A percentile compares a stretch with the other conserved stretches of the same genome.
These are phyloP conservation scores for Dioctria linearis DNA, from an alignment of 2,888 invertebrate genomes.

Conservation along the genomic window DNA sequence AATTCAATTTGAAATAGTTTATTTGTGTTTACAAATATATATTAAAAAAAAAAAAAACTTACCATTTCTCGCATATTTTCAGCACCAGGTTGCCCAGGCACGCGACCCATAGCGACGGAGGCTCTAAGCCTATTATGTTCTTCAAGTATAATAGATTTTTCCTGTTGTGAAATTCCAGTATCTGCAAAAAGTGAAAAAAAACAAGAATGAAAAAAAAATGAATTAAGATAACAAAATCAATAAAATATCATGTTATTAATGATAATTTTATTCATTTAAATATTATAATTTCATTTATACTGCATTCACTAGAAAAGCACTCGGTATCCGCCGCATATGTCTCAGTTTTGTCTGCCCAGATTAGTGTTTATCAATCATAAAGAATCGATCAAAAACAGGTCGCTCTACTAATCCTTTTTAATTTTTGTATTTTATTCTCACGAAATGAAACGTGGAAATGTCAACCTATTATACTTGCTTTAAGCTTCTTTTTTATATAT, in stretches of 20 bases:
- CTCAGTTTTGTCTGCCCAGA: background rate
- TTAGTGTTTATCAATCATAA: background rate
- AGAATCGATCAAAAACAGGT: background rate
- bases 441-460: too few species aligned
- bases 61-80: constrained; percentile 92
- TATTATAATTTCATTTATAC: too few species aligned
- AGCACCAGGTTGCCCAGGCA: constrained; percentile 83
- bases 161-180: constrained; percentile 78
- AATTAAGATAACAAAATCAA: background rate
- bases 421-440: background rate
- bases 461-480: too few species aligned
- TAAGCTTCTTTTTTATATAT: too few species aligned
- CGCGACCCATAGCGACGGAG: constrained; percentile 83
- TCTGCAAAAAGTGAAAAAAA: constrained; percentile 62
- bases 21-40: background rate
- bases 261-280: too few species aligned
- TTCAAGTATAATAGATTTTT: constrained; percentile 83
- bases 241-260: background rate
- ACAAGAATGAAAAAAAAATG: constrained; percentile 51
- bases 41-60: constrained; percentile 62
- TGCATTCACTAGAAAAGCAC: too few species aligned
- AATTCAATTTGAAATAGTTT: too few species aligned
- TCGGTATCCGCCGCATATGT: too few species aligned
- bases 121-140: constrained; percentile 87
- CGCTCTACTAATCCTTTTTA: background rate